These are phyloP conservation scores for Eubasilissa splendida DNA, from an alignment of 2,888 invertebrate genomes.

Conservation along the genomic window DNA sequence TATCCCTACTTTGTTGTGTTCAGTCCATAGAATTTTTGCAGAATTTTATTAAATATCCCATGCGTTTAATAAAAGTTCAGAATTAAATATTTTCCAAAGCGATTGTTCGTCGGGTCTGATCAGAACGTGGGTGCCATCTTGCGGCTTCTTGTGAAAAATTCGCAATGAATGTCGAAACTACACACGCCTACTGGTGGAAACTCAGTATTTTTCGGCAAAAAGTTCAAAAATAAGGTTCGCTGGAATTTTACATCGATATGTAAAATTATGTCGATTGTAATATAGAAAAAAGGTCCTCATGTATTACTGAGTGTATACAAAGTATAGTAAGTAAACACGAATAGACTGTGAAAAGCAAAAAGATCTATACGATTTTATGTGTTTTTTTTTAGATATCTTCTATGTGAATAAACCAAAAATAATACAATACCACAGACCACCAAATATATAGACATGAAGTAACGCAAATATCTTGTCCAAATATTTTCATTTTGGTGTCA, in stretches of 20 bases:
- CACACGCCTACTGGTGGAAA: constrained; percentile 27
- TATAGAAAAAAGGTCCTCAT: neutral
- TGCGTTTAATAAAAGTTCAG: neutral
- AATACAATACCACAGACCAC: too few relatives aligned
- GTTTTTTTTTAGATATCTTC: too few relatives aligned
- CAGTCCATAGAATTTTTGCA: too few relatives aligned
- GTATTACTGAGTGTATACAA: too few relatives aligned
- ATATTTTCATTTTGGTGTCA: too few relatives aligned
- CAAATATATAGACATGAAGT: too few relatives aligned
- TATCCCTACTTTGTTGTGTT: too few relatives aligned
- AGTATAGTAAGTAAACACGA: neutral
- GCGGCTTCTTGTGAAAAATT: constrained; percentile 5
- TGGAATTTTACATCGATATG: constrained; percentile 4
- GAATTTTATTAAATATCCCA: too few relatives aligned
- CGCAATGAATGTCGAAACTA: constrained; percentile 16
- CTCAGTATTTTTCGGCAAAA: constrained; percentile 23
- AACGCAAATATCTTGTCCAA: too few relatives aligned
- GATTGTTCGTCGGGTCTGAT: neutral
- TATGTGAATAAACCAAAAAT: too few relatives aligned
- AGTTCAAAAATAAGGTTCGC: constrained; percentile 2
- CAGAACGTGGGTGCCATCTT: neutral
- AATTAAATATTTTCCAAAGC: neutral
- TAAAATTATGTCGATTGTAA: neutral
- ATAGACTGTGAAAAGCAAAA: neutral
- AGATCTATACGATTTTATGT: too few relatives aligned